These are phyloP conservation scores for Camponotus floridanus DNA, from an alignment of 1,140 invertebrate genomes.

Conservation along the genomic window DNA sequence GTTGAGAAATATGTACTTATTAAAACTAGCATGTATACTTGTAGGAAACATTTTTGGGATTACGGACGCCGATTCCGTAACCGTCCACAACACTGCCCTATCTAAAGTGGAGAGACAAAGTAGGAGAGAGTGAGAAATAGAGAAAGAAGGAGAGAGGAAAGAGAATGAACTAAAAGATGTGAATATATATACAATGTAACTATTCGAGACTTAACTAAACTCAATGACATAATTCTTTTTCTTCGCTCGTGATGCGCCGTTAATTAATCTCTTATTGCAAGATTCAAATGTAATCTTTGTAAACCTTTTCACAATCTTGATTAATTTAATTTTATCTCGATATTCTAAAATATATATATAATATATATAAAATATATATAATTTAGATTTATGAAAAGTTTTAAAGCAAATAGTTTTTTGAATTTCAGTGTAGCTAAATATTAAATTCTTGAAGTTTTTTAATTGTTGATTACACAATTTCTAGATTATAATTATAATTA, in stretches of 20 bases:
- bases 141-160: not conserved
- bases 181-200: slow-evolving; percentile 37
- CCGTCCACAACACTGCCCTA: slow-evolving; percentile 85
- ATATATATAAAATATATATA: not conserved
- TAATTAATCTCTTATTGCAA: slow-evolving; percentile 41
- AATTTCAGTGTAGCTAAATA: not conserved
- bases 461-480: not conserved
- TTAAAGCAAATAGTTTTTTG: not conserved
- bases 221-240: slow-evolving; percentile 4
- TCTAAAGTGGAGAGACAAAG: slow-evolving; percentile 73
- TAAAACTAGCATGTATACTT: slow-evolving; percentile 83
- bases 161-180: slow-evolving; percentile 28
- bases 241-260: not conserved
- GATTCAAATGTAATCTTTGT: not conserved
- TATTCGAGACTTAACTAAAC: slow-evolving; percentile 35
- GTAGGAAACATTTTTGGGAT: slow-evolving; percentile 83
- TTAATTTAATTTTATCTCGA: not conserved
- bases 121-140: slow-evolving; percentile 25
- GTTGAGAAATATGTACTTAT: slow-evolving; percentile 84
- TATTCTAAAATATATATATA: not conserved
- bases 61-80: slow-evolving; percentile 83
- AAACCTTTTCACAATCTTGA: not conserved
- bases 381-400: not conserved
- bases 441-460: not conserved
- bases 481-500: not conserved